Base-by-base conservation (phyloP, 1,140 invertebrate genomes). In the Anthonomus grandis region DNA sequence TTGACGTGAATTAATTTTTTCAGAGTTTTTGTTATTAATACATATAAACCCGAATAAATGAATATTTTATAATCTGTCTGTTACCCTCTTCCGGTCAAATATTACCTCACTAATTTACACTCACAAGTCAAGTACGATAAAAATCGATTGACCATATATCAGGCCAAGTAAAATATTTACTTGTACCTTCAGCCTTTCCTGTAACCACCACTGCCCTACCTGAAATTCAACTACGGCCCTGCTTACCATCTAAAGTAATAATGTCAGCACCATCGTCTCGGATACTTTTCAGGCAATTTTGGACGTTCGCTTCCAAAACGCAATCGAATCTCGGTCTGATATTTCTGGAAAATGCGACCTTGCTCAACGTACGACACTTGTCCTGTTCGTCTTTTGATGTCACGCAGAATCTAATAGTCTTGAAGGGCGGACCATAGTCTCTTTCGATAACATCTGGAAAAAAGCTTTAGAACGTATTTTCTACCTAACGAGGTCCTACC, bases 311-410 rank as follows among this genome's bases (percentile, higher is more conserved):
- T 36, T 81, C 77, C 19, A 79, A 68, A 1, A 85, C 71, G 62
- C 89, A 91, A 45, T 83, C 79, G 8, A 90, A 73, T 41, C 78
- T 79, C 0, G 89, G 89, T 1, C 87, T 76, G 13, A 89, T 83
- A 62, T 89, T 82, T 48, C 86, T 79, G 0, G 86, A 84, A 66
- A 83, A 86, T 1, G 87, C 84, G 12, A 85, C 84, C 55, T 79
- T 77, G 1, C 79, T 76, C 50, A 90, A 77, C 0, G 80, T 77
- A 2, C 77, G 69, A 58, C 89, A 91, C 67, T 91, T 91, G 17
- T 78, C 72, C 5, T 81, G 63, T 37, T 83, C 85, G 0, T 78
- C 72, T 22, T 80, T 72, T 1, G 74, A 77, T 15, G 79, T 82
- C 6, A 87, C 82, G 64, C 89, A 91, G 54, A 89, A 70, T 15